Percentiles rank a stretch among this genome's conserved stretches.
These are phyloP conservation scores for Gymnosoma rotundatum DNA, from an alignment of 2,888 invertebrate genomes.

Conservation along the genomic window DNA sequence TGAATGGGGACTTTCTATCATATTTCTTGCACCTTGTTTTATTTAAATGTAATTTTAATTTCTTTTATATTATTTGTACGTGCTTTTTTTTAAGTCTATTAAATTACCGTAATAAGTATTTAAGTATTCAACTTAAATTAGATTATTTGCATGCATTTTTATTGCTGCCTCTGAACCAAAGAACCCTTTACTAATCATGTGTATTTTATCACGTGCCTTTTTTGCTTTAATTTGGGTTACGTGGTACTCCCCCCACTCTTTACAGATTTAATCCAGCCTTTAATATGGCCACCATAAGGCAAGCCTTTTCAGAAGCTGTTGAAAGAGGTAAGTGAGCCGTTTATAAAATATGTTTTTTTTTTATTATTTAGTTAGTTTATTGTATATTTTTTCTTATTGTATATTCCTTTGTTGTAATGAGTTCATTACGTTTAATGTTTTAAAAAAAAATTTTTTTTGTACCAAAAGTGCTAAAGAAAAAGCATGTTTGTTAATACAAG, in stretches of 20 bases:
- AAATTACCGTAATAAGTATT: conserved; percentile 25
- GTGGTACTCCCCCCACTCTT: conserved; percentile 68
- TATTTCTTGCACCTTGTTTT: too few species aligned
- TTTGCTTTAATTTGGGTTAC: conserved; percentile 64
- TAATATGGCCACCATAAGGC: conserved; percentile 96
- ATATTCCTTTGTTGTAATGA: conserved; percentile 13
- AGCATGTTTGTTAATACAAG: neutral
- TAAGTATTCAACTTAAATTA: conserved; percentile 37
- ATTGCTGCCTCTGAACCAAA: conserved; percentile 4
- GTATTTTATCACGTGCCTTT: conserved; percentile 58
- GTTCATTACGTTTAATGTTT: conserved; percentile 19
- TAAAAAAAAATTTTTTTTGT: neutral
- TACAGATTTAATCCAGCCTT: conserved; percentile 95
- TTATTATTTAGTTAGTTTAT: conserved; percentile 9
- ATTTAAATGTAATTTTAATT: neutral
- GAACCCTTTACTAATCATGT: conserved; percentile 57
- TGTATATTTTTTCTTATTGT: conserved; percentile 8
- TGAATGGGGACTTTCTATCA: too few species aligned
- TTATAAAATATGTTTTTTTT: conserved; percentile 23
- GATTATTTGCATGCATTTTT: conserved; percentile 53
- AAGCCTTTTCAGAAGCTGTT: conserved; percentile 96
- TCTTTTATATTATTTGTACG: conserved; percentile 5
- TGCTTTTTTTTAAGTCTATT: conserved; percentile 21
- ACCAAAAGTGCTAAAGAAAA: conserved; percentile 12
- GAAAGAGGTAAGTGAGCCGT: conserved; percentile 88